Base-by-base conservation (phyloP, 2,113 vertebrate genomes). In the Tachycineta bicolor region DNA sequence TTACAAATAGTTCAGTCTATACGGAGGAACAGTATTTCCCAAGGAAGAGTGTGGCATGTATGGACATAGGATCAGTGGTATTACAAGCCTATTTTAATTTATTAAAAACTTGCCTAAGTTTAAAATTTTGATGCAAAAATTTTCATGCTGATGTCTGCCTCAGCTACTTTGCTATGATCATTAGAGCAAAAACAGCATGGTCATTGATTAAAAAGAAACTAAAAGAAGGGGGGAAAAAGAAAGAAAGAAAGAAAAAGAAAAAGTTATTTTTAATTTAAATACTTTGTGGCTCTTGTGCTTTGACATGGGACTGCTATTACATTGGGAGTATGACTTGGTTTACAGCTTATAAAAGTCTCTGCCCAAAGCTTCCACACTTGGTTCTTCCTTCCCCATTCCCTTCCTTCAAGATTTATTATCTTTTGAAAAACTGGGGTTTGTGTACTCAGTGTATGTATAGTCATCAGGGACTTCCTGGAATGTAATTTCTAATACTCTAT, bases 221-320 rank as follows among this genome's bases (percentile, higher is more conserved):
- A 2, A 31, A 68, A 41, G 4, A 39, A 41, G 26, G 24, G 3
- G 9, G 12, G 1, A 6, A 14, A 2, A 14, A 5, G 2, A 37
- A 37, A 37, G 37, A 37, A 37, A 37, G 37, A 37, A 37, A 37
- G 37, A 37, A 37, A 3, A 13, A 4, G 31, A 14, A 26, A 14
- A 2, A 33, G 5, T 7, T 39, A 2, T 83, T 90, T 85, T 74
- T 4, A 10, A 7, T 65, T 89, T 62, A 74, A 81, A 67, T 87
- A 15, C 9, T 77, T 70, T 1, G 3, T 49, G 59, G 7, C 14
- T 65, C 41, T 33, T 75, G 23, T 84, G 34, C 44, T 89, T 87
- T 77, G 50, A 49, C 12, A 11, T 53, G 28, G 31, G 33, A 78
- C 50, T 81, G 9, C 25, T 78, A 53, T 47, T 75, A 10, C 29